phyloP scores from a whole-genome alignment of 2,113 vertebrate species.

The Tenrec ecaudatus region DNA sequence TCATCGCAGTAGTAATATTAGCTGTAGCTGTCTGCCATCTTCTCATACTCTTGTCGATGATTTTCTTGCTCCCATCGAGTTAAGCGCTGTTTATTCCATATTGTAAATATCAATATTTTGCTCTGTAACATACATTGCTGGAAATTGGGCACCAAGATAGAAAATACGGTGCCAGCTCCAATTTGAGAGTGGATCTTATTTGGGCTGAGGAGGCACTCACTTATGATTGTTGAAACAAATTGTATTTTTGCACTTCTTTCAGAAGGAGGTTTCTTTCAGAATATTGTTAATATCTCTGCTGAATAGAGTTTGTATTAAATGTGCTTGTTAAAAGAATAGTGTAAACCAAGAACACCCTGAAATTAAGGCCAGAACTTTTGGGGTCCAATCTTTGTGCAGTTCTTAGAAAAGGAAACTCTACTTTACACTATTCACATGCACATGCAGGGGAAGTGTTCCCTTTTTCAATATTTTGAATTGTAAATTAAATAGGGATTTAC shows the following conservation, averaged over 20 bases:
- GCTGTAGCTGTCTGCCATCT: background rate
- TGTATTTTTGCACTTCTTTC: background rate
- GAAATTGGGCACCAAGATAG: background rate
- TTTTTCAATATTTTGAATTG: too few species aligned
- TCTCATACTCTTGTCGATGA: background rate
- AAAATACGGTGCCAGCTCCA: background rate
- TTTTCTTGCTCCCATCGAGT: background rate
- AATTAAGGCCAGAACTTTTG: background rate
- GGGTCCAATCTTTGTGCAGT: background rate
- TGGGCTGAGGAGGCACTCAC: background rate
- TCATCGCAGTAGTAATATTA: background rate
- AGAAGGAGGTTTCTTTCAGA: background rate
- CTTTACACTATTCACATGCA: background rate
- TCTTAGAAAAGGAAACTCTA: background rate
- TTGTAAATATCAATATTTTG: background rate
- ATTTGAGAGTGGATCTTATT: background rate
- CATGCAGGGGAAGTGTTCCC: background rate
- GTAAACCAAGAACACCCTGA: background rate
- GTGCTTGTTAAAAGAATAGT: background rate
- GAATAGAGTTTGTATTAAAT: background rate
- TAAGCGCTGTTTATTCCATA: background rate
- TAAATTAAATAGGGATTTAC: too few species aligned
- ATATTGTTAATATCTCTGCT: conserved; percentile 18
- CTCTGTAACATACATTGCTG: background rate
- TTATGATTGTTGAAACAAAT: background rate